Percentiles rank a stretch among this genome's conserved stretches.
Conservation (phyloP, 2,888 invertebrate genomes). For the Phaonia tiefii region DNA sequence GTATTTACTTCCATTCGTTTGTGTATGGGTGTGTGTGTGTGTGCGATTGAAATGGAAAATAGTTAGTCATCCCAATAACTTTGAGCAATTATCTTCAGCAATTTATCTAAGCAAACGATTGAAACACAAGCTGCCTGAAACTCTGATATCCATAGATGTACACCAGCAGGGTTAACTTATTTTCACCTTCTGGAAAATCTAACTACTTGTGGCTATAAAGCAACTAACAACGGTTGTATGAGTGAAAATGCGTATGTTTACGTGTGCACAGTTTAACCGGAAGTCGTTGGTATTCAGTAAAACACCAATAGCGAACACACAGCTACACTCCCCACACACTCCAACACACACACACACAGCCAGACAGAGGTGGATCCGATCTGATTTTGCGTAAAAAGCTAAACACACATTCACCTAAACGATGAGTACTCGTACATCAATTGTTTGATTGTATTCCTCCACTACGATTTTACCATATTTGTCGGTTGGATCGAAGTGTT, state of each 20-base stretch:
- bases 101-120: slow-evolving; percentile 54
- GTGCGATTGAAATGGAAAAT: slow-evolving; percentile 65
- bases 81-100: slow-evolving; percentile 60
- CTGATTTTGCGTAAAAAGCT: slow-evolving; percentile 28
- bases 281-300: slow-evolving; percentile 26
- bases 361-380: slow-evolving; percentile 10
- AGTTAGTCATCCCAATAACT: slow-evolving; percentile 55
- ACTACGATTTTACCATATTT: slow-evolving; percentile 10
- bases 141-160: slow-evolving; percentile 4
- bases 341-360: not conserved
- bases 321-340: no score
- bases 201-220: slow-evolving; percentile 34
- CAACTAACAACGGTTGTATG: not conserved
- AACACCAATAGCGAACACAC: slow-evolving; percentile 23
- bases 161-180: slow-evolving; percentile 13
- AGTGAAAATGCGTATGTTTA: slow-evolving; percentile 7
- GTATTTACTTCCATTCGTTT: slow-evolving; percentile 2
- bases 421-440: slow-evolving; percentile 64
- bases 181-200: slow-evolving; percentile 33
- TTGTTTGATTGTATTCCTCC: slow-evolving; percentile 24
- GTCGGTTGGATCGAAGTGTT: slow-evolving; percentile 41
- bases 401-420: not conserved
- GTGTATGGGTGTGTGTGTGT: slow-evolving; percentile 2
- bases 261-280: slow-evolving; percentile 7
- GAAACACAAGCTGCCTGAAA: not conserved